Evolutionary conservation across 2,888 invertebrate genomes (phyloP), one percentile per base, ranked within the genome.

Genomic region (Muschampia plurimacula): DNA sequence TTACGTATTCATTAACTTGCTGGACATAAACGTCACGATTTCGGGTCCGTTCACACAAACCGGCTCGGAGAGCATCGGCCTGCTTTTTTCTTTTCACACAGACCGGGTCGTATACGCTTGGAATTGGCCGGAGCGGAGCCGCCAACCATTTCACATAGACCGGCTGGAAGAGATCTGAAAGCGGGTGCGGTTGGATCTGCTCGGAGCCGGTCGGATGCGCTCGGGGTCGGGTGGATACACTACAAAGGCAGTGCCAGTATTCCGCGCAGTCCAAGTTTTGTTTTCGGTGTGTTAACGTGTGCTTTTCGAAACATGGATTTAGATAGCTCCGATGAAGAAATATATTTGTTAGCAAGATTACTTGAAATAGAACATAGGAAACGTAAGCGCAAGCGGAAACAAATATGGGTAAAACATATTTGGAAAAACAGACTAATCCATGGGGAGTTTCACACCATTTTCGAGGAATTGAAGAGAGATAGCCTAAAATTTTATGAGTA

Each of bases 31-130:
- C 22, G 22, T 22, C 22, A 22, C 22, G 22, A 22, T 22, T 22
- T 22, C 22, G 28, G 57, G 28, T 28, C 64, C 52, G 66, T 66
- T 66, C 52, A 66, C 52, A 66, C 66, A 66, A 59, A 59, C 44
- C 57, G 59, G 57, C 44, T 67, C 44, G 57, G 59, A 55, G 59
- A 68, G 68, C 68, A 59, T 59, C 59, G 44, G 57, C 68, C 68
- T 55, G 68, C 68, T 41, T 68, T 59, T 68, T 68, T 68, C 44
- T 68, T 68, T 68, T 68, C 68, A 68, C 68, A 44, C 68, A 68
- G 68, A 55, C 68, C 68, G 60, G 39, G 36, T 68, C 60, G 46
- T 68, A 68, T 46, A 68, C 46, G 60, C 46, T 68, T 68, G 68
- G 60, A 68, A 60, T 68, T 68, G 60, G 60, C 60, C 68, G 60